Evolutionary conservation across 2,888 invertebrate species (phyloP).

Genomic region (Microplitis deprimator): DNA sequence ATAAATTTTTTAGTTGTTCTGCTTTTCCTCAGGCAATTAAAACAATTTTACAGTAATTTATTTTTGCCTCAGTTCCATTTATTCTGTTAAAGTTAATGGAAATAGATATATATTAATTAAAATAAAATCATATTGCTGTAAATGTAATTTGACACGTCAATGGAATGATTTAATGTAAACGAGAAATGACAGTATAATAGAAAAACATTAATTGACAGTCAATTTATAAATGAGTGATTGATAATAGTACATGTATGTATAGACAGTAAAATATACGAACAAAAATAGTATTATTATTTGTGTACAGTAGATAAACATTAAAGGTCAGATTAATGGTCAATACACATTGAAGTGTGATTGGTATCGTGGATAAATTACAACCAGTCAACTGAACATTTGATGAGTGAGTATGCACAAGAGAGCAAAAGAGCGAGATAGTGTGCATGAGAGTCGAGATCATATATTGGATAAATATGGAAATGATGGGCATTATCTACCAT

Average conservation of each 20-base stretch:
- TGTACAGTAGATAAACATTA: conserved; percentile 1
- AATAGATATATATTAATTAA: background rate
- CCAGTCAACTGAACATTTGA: conserved; percentile 15
- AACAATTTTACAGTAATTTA: too few relatives aligned
- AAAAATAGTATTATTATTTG: background rate
- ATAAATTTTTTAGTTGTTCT: too few relatives aligned
- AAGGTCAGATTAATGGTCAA: background rate
- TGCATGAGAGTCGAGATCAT: conserved; percentile 2
- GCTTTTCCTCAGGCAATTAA: too few relatives aligned
- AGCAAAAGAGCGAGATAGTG: background rate
- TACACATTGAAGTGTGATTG: background rate
- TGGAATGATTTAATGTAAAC: background rate
- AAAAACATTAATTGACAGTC: background rate
- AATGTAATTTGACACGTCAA: background rate
- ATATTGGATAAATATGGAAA: conserved; percentile 43
- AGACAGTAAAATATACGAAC: background rate
- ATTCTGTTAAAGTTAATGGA: too few relatives aligned
- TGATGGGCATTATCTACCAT: conserved; percentile 21
- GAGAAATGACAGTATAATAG: background rate
- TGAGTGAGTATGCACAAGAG: background rate
- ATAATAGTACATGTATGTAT: background rate
- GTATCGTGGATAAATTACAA: conserved; percentile 5
- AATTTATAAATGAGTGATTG: background rate
- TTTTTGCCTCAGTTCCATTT: too few relatives aligned
- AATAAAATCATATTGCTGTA: background rate